These are phyloP conservation scores for Pandemis heparana DNA, from an alignment of 2,888 invertebrate species.

Conservation along the genomic window DNA sequence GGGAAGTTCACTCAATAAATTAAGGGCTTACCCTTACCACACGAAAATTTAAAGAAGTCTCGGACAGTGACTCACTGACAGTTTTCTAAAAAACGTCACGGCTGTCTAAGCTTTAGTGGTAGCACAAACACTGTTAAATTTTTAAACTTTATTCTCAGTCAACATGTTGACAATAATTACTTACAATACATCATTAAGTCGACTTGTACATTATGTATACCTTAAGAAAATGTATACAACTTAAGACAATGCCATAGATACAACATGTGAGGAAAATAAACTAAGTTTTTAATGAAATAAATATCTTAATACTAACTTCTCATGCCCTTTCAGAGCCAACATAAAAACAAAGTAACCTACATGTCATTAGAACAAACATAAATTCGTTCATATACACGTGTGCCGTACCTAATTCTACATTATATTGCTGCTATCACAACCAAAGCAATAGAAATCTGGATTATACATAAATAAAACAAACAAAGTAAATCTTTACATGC, in stretches of 20 bases:
- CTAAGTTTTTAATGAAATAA: slow-evolving; percentile 18
- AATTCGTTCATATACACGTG: slow-evolving; percentile 22
- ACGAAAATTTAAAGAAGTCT: too few relatives aligned
- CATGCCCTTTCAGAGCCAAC: slow-evolving; percentile 14
- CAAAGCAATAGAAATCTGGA: slow-evolving; percentile 24
- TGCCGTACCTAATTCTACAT: slow-evolving; percentile 15
- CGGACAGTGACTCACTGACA: too few relatives aligned
- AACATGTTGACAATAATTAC: slow-evolving; percentile 38
- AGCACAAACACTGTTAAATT: background rate
- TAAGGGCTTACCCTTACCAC: too few relatives aligned
- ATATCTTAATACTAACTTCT: slow-evolving; percentile 23
- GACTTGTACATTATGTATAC: slow-evolving; percentile 27
- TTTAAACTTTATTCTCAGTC: slow-evolving; percentile 36
- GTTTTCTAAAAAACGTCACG: too few relatives aligned
- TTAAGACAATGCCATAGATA: slow-evolving; percentile 14
- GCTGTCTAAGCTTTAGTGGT: too few relatives aligned
- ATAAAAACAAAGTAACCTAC: slow-evolving; percentile 32
- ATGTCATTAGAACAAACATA: slow-evolving; percentile 33
- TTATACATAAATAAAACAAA: background rate
- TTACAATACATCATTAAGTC: slow-evolving; percentile 22
- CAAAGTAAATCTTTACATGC: background rate
- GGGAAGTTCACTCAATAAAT: too few relatives aligned
- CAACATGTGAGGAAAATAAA: slow-evolving; percentile 16
- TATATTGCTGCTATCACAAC: slow-evolving; percentile 39
- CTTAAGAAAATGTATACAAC: slow-evolving; percentile 16